Conservation (phyloP, 2,113 vertebrate species). For the Embiotoca jacksoni region DNA sequence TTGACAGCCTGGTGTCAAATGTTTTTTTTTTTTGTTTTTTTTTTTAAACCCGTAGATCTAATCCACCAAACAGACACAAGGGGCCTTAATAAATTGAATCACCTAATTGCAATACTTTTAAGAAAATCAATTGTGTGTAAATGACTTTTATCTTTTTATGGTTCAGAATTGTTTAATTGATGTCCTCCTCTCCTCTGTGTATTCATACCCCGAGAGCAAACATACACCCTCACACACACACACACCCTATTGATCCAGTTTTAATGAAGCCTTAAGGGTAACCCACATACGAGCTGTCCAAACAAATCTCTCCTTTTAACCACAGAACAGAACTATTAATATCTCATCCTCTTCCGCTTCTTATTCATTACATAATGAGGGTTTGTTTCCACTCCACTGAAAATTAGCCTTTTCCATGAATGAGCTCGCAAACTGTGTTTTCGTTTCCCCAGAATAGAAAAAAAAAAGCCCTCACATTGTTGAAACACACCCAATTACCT, state of each 20-base stretch:
- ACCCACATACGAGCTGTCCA: constrained; percentile 47
- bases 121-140: constrained; percentile 50
- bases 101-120: constrained; percentile 57
- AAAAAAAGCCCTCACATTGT: constrained; percentile 14
- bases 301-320: constrained; percentile 57
- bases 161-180: constrained; percentile 41
- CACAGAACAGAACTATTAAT: constrained; percentile 53
- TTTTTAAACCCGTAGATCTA: constrained; percentile 33
- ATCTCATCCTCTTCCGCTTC: constrained; percentile 4
- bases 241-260: constrained; percentile 67
- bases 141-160: constrained; percentile 29
- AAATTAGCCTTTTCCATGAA: constrained; percentile 42
- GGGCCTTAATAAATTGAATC: constrained; percentile 51
- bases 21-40: constrained; percentile 23
- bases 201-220: constrained; percentile 13
- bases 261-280: constrained; percentile 72
- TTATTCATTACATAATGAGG: constrained; percentile 30
- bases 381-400: constrained; percentile 37
- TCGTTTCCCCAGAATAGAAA: background rate
- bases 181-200: constrained; percentile 5
- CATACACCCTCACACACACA: constrained; percentile 13
- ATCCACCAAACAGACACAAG: constrained; percentile 34
- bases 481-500: constrained; percentile 32
- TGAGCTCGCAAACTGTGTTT: constrained; percentile 32
- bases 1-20: constrained; percentile 53